phyloP scores from a whole-genome alignment of 2,888 invertebrate genomes.

The Cylindroiulus punctatus region DNA sequence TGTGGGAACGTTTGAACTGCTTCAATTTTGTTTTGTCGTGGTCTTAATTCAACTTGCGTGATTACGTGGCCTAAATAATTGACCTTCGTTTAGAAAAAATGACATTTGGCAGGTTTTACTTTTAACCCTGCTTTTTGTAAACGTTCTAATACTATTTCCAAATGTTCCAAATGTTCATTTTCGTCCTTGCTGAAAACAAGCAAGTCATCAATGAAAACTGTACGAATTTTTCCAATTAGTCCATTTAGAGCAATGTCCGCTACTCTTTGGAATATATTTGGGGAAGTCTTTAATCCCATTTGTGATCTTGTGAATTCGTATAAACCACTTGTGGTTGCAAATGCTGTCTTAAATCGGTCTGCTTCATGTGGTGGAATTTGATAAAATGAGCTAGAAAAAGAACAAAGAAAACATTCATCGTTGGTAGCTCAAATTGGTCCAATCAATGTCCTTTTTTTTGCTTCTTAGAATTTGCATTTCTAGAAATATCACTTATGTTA shows the following conservation, averaged over 20 bases:
- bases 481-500: too few relatives aligned
- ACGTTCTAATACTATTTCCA: background rate
- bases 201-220: slow-evolving; percentile 47
- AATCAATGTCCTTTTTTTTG: too few relatives aligned
- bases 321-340: slow-evolving; percentile 56
- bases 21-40: slow-evolving; percentile 55
- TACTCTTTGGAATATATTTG: slow-evolving; percentile 57
- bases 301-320: slow-evolving; percentile 57
- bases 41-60: slow-evolving; percentile 50
- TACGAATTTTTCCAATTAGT: background rate
- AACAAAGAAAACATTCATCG: too few relatives aligned
- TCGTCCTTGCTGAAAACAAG: background rate
- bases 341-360: slow-evolving; percentile 58
- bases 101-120: slow-evolving; percentile 45
- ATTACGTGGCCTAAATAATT: slow-evolving; percentile 58
- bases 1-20: background rate
- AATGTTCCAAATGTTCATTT: background rate
- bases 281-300: slow-evolving; percentile 58
- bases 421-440: too few relatives aligned
- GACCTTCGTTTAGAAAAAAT: background rate
- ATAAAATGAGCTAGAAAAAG: slow-evolving; percentile 59
- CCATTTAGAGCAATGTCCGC: slow-evolving; percentile 59
- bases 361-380: slow-evolving; percentile 54
- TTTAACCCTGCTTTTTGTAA: background rate
- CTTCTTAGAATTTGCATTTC: too few relatives aligned